phyloP scores from a whole-genome alignment of 2,113 vertebrate genomes.

The Rhombomys opimus region DNA sequence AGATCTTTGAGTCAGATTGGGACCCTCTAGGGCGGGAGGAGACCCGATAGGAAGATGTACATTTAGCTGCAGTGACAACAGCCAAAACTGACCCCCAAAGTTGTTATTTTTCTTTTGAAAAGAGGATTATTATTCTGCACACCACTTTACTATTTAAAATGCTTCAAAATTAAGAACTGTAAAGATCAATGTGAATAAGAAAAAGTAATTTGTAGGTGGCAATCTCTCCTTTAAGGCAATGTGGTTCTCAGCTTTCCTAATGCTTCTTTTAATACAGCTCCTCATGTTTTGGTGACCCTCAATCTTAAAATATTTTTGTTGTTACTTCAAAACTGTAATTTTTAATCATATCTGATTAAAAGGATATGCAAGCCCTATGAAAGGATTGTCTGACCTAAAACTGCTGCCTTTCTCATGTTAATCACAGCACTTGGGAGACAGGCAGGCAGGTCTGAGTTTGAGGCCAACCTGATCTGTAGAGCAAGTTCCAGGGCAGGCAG shows the following conservation, averaged over 20 bases:
- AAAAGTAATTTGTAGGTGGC: background rate
- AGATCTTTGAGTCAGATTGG: background rate
- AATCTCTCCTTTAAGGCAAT: background rate
- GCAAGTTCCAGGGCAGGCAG: background rate
- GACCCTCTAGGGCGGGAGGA: background rate
- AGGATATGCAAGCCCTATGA: background rate
- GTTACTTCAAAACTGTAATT: background rate
- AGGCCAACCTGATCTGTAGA: background rate
- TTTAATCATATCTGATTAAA: background rate
- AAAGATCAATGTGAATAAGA: slow-evolving; percentile 27
- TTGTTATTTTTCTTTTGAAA: background rate
- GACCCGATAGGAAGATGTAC: background rate
- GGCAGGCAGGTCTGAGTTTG: background rate
- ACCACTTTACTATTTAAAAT: slow-evolving; percentile 22
- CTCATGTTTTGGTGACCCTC: background rate
- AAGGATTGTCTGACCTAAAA: background rate
- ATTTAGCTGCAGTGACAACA: background rate
- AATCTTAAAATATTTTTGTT: background rate
- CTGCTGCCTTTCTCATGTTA: background rate
- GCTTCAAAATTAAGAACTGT: slow-evolving; percentile 51
- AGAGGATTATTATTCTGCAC: background rate
- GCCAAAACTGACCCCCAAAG: background rate
- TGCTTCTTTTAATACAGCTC: background rate
- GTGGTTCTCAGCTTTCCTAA: background rate
- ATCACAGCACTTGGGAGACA: background rate